Evolutionary conservation across 2,797 vertebrate genomes (phyloP).

Genomic region (Pipistrellus kuhlii): DNA sequence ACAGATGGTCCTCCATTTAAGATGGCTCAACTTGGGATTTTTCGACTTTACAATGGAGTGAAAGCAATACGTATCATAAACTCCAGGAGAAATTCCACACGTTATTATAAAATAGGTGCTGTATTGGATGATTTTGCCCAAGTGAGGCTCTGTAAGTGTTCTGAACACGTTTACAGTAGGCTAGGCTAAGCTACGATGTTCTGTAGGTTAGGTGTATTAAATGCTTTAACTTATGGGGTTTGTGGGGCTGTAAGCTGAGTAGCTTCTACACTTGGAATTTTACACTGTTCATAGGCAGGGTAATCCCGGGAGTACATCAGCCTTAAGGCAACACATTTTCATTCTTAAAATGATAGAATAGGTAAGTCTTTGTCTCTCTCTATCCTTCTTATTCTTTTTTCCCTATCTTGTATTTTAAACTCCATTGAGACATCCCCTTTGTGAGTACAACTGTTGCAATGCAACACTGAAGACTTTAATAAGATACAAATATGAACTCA

Average conservation of each 20-base stretch:
- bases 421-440: not conserved
- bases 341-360: not conserved
- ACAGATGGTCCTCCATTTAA: not conserved
- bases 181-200: not conserved
- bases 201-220: not conserved
- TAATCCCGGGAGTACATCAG: conserved; percentile 11
- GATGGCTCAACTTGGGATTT: not conserved
- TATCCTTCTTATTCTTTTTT: not conserved
- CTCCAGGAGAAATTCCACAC: not conserved
- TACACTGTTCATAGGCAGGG: not conserved
- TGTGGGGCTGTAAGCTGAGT: not conserved
- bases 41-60: not conserved
- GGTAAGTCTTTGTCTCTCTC: not conserved
- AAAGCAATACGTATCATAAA: not conserved
- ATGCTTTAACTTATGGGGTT: not conserved
- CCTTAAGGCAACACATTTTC: conserved; percentile 36
- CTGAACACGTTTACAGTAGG: not conserved
- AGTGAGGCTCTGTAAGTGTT: not conserved
- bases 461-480: not conserved
- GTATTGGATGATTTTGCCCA: not conserved
- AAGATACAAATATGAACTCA: not conserved
- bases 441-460: not conserved
- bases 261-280: not conserved
- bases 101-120: not conserved
- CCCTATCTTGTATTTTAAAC: not conserved